Percentiles rank a stretch among this genome's conserved stretches.
Conservation (phyloP, 2,888 invertebrate genomes). For the Cosmorhoe ocellata region DNA sequence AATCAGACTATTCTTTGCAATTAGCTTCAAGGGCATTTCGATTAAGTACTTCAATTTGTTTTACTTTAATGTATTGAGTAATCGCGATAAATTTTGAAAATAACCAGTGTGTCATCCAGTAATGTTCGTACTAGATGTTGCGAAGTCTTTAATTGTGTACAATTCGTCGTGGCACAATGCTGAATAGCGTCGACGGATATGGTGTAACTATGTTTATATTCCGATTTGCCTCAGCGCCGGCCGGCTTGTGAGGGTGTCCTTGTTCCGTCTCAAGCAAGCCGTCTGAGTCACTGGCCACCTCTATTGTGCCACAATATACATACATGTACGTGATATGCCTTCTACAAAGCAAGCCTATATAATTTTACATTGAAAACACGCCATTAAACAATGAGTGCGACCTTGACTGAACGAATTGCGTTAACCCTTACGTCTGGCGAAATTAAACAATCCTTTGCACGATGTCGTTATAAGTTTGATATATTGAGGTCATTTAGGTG, state of each 20-base stretch:
- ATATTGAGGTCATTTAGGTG: slow-evolving; percentile 32
- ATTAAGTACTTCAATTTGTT: background rate
- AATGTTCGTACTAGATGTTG: slow-evolving; percentile 59
- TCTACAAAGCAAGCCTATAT: slow-evolving; percentile 37
- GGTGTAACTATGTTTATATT: slow-evolving; percentile 78
- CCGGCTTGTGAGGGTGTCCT: slow-evolving; percentile 65
- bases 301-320: slow-evolving; percentile 59
- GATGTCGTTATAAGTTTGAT: slow-evolving; percentile 23
- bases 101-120: slow-evolving; percentile 69
- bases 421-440: slow-evolving; percentile 30
- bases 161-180: slow-evolving; percentile 78
- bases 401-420: slow-evolving; percentile 34
- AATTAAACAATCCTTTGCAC: slow-evolving; percentile 28
- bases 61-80: too few relatives aligned
- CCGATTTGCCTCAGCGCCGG: slow-evolving; percentile 64
- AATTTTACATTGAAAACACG: slow-evolving; percentile 35
- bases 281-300: slow-evolving; percentile 62
- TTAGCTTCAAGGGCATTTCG: background rate
- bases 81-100: slow-evolving; percentile 23
- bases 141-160: slow-evolving; percentile 69
- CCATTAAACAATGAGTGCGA: slow-evolving; percentile 31
- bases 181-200: slow-evolving; percentile 75
- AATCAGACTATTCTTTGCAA: background rate
- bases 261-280: slow-evolving; percentile 65
- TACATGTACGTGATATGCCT: slow-evolving; percentile 54